A percentile compares a stretch with the other conserved stretches of the same genome.
Conservation (phyloP, 2,888 invertebrate genomes). For the Boloria selene region DNA sequence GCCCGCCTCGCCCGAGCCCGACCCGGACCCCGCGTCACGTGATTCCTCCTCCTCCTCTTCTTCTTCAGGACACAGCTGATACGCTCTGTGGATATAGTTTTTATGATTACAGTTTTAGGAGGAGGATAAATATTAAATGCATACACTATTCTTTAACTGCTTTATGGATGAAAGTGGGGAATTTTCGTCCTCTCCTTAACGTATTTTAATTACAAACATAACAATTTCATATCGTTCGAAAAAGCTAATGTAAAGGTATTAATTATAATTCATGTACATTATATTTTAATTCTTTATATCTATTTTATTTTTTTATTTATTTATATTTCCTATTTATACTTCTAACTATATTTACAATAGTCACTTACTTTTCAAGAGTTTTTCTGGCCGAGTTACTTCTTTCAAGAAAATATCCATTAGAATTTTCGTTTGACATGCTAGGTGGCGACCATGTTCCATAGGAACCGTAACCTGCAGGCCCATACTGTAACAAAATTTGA, state of each 20-base stretch:
- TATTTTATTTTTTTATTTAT: neutral
- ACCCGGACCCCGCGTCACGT: conserved; percentile 58
- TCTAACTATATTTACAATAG: neutral
- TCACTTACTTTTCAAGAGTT: conserved; percentile 84
- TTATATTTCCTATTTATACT: neutral
- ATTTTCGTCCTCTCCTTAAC: too few relatives aligned
- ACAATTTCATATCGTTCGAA: too few relatives aligned
- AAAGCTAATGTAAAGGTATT: too few relatives aligned
- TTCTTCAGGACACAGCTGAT: conserved; percentile 75
- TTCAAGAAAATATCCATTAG: conserved; percentile 96
- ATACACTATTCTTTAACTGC: too few relatives aligned
- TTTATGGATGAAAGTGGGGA: too few relatives aligned
- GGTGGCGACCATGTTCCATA: conserved; percentile 97
- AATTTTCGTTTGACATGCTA: conserved; percentile 96
- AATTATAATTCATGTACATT: too few relatives aligned
- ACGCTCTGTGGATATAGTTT: conserved; percentile 56
- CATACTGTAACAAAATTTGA: conserved; percentile 64
- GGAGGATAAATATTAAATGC: neutral
- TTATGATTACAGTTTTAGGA: neutral
- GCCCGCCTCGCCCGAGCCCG: conserved; percentile 56
- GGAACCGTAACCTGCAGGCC: conserved; percentile 85
- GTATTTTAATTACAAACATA: too few relatives aligned
- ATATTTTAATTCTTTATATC: too few relatives aligned
- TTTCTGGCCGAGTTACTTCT: conserved; percentile 96
- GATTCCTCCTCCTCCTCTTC: conserved; percentile 75